Base-by-base conservation (phyloP, 2,113 vertebrate genomes). In the Geococcyx californianus region DNA sequence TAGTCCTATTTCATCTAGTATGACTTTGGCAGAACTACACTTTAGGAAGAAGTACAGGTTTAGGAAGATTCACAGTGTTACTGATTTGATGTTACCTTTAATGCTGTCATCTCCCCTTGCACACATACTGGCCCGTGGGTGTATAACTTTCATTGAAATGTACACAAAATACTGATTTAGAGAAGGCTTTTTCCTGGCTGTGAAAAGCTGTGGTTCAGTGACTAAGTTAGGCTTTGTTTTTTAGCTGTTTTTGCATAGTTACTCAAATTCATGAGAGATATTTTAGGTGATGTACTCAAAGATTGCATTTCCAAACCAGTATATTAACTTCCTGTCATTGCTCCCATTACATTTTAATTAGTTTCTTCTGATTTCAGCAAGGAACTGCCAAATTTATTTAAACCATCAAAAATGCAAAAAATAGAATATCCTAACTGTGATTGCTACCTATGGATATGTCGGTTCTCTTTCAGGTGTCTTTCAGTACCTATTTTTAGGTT, bases 161-260 rank as follows among this genome's bases (percentile, higher is more conserved):
- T 72, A 84, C 44, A 91, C 49, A 95, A 87, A 91, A 95, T 58
- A 82, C 16, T 54, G 60, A 79, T 62, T 93, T 82, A 85, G 87
- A 91, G 49, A 51, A 89, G 49, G 49, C 13, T 19, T 73, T 93
- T 94, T 87, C 33, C 67, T 78, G 74, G 66, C 67, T 87, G n/a
- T 89, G 62, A 79, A 85, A 79, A 94, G 25, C 52, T 93, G 81
- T 87, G 59, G 75, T 80, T 92, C 92, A 29, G 60, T 94, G 90
- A 83, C 88, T 95, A 94, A 93, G 62, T 91, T 85, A 62, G 8
- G 69, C 34, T 87, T 95, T 89, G 87, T 45, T 89, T 95, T 93
- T 87, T 8, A 89, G 34, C 36, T 62, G 74, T 23, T 87, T 81
- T 87, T 91, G 44, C 54, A 67, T 40, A 73, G 54, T 91, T 94